Percentiles rank a stretch among this genome's conserved stretches.
Conservation (phyloP, 2,797 vertebrate genomes). For the Hoplostethus atlanticus region DNA sequence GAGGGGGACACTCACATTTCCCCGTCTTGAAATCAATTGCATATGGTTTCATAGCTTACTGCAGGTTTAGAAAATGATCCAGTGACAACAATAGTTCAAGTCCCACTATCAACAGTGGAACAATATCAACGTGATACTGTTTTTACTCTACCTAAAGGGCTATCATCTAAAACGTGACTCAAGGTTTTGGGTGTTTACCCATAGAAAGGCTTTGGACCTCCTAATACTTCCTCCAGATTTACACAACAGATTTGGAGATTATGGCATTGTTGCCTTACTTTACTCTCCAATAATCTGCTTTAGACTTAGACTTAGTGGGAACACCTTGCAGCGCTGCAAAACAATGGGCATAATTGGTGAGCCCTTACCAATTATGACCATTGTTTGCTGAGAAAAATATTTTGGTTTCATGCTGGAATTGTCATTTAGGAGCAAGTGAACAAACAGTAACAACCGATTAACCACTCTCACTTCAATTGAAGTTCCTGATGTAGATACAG, state of each 20-base stretch:
- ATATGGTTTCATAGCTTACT: no score
- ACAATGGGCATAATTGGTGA: constrained; percentile 55
- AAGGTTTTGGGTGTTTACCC: constrained; percentile 40
- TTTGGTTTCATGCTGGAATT: not conserved
- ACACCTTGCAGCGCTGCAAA: constrained; percentile 40
- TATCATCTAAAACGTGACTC: constrained; percentile 14
- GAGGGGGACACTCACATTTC: no score
- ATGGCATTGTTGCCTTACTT: constrained; percentile 72
- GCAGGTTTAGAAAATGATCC: no score
- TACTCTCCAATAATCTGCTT: constrained; percentile 70
- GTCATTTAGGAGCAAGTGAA: not conserved
- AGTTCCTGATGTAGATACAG: not conserved
- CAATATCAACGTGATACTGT: not conserved
- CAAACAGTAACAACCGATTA: constrained; percentile 16
- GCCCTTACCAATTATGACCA: not conserved
- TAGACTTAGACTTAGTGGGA: constrained; percentile 35
- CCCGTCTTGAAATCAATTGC: no score
- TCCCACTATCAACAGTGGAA: not conserved
- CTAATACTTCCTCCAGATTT: constrained; percentile 51
- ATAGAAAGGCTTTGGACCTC: constrained; percentile 34
- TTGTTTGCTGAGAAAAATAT: constrained; percentile 29
- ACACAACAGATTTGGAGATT: constrained; percentile 76
- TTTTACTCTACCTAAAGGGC: not conserved
- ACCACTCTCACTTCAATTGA: not conserved
- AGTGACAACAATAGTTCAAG: no score